Evolutionary conservation across 64 coral and sea anemone genomes (phyloP), one percentile per base, ranked within the genome.

Genomic region (Dendronephthya gigantea): DNA sequence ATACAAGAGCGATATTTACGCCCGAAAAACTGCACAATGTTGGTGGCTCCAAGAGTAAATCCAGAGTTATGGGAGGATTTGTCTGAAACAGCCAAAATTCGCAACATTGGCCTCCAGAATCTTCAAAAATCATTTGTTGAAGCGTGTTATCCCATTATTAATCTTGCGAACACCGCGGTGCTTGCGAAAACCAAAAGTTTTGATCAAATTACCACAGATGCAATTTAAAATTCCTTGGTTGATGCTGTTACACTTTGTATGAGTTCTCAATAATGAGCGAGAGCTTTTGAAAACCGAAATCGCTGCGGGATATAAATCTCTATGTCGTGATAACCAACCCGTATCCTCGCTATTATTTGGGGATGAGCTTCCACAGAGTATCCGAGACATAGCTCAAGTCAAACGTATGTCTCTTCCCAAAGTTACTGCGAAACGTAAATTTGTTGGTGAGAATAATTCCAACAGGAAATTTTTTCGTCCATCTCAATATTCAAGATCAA

Each of bases 251-350:
- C 72, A 29, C 40, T 90, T n/a, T 37, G 7, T 86, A 86, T 34
- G 89, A 89, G 35, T 89, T 89, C 82, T 89, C 87, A 8, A 89
- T 89, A 89, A 89, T 40, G 17, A 81, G 10, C 31, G 81, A 45
- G 81, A 89, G 55, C 51, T 89, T 15, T 32, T 89, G 35, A 83
- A 83, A 52, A 51, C 87, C 33, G 23, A 83, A 39, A 50, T 89
- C 48, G 87, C 87, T 58, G 50, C 87, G 11, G 82, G 75, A 1
- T 68, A 68, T 43, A 89, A 89, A 62, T 83, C 87, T 1, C 33
- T 66, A 33, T 89, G 81, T 30, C 87, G 37, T 11, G 87, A 89
- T 30, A 83, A 48, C 40, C 72, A 88, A 40, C 72, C 70, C 9
- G 58, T 88, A 7, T 81, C 87, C 33, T 81, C 87, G 45, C 19